Percentiles rank a stretch among this genome's conserved stretches.
phyloP scores from a whole-genome alignment of 2,113 vertebrate genomes.

The Tupaia chinensis region DNA sequence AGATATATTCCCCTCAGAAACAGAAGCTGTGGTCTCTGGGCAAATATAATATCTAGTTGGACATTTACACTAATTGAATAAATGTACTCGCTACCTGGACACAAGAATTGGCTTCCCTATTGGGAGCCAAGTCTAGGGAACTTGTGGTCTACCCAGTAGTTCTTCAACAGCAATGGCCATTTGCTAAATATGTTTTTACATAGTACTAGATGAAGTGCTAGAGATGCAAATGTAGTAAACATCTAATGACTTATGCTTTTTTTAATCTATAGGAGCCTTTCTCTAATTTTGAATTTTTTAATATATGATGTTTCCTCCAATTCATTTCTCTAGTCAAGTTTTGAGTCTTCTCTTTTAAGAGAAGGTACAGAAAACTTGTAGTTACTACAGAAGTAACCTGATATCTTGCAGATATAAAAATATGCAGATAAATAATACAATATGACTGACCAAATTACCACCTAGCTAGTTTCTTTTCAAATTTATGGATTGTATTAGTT shows the following conservation, averaged over 20 bases:
- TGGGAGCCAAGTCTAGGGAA: neutral
- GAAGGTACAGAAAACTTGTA: neutral
- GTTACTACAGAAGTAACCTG: neutral
- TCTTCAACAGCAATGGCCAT: neutral
- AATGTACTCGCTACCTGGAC: neutral
- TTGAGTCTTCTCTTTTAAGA: constrained; percentile 17
- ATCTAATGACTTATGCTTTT: neutral
- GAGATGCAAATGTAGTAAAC: neutral
- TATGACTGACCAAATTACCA: constrained; percentile 14
- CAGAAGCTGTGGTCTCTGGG: neutral
- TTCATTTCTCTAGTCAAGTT: neutral
- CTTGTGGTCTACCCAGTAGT: neutral
- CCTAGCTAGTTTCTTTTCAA: constrained; percentile 40
- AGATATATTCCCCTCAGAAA: neutral
- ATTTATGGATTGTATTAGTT: constrained; percentile 43
- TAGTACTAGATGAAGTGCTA: neutral
- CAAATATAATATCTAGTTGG: neutral
- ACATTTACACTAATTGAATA: neutral
- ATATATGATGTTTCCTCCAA: neutral
- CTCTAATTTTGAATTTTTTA: neutral
- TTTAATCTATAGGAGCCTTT: neutral
- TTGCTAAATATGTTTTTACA: neutral
- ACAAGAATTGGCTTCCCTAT: neutral
- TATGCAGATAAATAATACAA: neutral
- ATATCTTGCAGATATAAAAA: neutral